A percentile compares a stretch with the other conserved stretches of the same genome.
phyloP scores from a whole-genome alignment of 2,888 invertebrate genomes.

The Drosophila limbata region DNA sequence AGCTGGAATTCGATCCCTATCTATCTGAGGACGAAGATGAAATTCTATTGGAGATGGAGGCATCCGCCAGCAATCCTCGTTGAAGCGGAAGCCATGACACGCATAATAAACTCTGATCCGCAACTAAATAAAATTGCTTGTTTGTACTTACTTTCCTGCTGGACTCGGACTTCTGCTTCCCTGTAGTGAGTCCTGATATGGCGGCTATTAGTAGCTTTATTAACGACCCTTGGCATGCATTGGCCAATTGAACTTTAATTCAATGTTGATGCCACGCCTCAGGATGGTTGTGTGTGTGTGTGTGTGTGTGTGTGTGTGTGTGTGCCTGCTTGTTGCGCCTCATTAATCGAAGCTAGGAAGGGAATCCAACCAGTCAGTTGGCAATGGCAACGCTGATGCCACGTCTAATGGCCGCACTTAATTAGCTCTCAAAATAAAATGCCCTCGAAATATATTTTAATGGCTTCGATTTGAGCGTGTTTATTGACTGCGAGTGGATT shows the following conservation, averaged over 20 bases:
- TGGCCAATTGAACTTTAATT: slow-evolving; percentile 73
- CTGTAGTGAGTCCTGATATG: slow-evolving; percentile 9
- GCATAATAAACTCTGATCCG: slow-evolving; percentile 35
- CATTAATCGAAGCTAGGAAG: slow-evolving; percentile 58
- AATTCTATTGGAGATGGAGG: background rate
- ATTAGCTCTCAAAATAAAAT: slow-evolving; percentile 72
- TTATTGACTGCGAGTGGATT: slow-evolving; percentile 36
- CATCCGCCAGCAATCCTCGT: background rate
- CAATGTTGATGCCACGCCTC: slow-evolving; percentile 46
- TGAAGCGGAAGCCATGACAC: slow-evolving; percentile 7
- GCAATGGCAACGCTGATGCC: slow-evolving; percentile 11
- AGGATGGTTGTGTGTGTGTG: slow-evolving; percentile 10
- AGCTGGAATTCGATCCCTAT: slow-evolving; percentile 23
- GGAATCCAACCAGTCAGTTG: slow-evolving; percentile 23
- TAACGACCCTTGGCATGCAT: slow-evolving; percentile 59
- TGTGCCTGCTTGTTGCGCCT: slow-evolving; percentile 63
- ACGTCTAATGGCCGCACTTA: slow-evolving; percentile 61
- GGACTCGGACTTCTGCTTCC: background rate
- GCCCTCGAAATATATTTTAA: slow-evolving; percentile 62
- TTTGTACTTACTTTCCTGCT: slow-evolving; percentile 9
- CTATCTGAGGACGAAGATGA: slow-evolving; percentile 23
- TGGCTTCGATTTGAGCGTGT: slow-evolving; percentile 53
- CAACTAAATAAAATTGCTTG: slow-evolving; percentile 23
- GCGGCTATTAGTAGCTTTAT: slow-evolving; percentile 55
- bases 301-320: slow-evolving; percentile 1